Percentiles rank a stretch among this genome's conserved stretches.
Evolutionary conservation across 1,140 invertebrate species (phyloP).

Genomic region (Marisa cornuarietis): DNA sequence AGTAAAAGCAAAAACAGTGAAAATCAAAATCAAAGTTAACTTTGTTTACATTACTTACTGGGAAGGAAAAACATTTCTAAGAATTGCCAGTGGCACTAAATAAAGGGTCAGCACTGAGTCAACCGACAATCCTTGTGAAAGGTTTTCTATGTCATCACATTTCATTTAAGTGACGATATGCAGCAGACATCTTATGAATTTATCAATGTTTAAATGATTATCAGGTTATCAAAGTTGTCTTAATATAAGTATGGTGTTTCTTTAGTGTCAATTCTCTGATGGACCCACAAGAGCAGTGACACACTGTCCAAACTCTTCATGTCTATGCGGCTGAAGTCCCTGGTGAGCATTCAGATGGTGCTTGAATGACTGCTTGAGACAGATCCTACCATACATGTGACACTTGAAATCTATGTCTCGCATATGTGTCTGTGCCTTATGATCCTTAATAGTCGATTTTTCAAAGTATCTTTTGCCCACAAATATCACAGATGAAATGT

Average conservation of each 20-base stretch:
- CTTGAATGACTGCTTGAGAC: not conserved
- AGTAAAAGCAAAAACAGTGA: no score
- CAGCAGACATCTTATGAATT: no score
- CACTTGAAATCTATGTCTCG: not conserved
- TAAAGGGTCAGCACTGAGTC: no score
- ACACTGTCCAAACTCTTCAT: slow-evolving; percentile 6
- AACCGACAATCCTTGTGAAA: no score
- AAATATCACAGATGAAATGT: slow-evolving; percentile 1
- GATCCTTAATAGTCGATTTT: not conserved
- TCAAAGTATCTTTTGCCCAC: slow-evolving; percentile 9
- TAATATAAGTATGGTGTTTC: slow-evolving; percentile 4
- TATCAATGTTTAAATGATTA: no score
- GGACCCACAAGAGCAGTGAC: not conserved
- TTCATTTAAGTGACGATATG: no score
- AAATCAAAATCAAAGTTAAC: no score
- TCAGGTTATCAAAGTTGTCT: no score
- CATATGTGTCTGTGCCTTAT: slow-evolving; percentile 1
- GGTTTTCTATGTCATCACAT: no score
- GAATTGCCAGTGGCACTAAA: no score
- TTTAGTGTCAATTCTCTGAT: not conserved
- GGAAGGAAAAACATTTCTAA: no score
- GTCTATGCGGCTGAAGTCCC: not conserved
- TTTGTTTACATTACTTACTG: no score
- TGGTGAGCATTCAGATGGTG: not conserved
- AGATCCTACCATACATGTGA: not conserved